Percentiles rank a stretch among this genome's conserved stretches.
phyloP scores from a whole-genome alignment of 2,113 vertebrate species.

The Numenius arquata region DNA sequence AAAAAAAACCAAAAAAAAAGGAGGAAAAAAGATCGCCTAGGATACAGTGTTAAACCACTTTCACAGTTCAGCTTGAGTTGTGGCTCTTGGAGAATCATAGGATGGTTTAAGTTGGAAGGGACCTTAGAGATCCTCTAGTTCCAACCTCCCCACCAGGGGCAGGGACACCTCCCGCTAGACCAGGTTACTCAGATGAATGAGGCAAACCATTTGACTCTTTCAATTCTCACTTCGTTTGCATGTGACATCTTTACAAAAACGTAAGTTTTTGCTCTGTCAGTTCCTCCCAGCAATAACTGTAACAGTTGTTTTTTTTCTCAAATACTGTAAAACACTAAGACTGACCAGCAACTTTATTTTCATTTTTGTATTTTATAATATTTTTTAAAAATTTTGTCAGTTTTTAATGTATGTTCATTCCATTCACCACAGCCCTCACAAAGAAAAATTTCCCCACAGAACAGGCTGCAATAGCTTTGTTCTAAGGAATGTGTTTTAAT shows the following conservation, averaged over 20 bases:
- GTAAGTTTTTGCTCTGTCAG: constrained; percentile 74
- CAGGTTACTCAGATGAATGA: constrained; percentile 67
- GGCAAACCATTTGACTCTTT: constrained; percentile 87
- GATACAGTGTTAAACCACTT: constrained; percentile 99
- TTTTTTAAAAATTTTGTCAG: constrained; percentile 81
- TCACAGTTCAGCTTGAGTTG: constrained; percentile 99
- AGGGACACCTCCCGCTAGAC: neutral
- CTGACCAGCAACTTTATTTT: constrained; percentile 82
- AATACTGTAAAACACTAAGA: constrained; percentile 87
- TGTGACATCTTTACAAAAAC: constrained; percentile 78
- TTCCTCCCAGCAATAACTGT: constrained; percentile 79
- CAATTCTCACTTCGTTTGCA: constrained; percentile 69
- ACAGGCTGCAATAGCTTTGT: constrained; percentile 90
- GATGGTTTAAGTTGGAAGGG: neutral
- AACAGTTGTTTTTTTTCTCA: constrained; percentile 77
- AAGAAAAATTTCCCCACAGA: constrained; percentile 90
- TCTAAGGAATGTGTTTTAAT: constrained; percentile 99
- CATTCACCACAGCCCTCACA: constrained; percentile 90
- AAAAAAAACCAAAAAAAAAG: constrained; percentile 59
- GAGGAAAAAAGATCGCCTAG: constrained; percentile 90
- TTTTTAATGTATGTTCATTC: constrained; percentile 78
- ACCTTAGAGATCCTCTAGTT: neutral
- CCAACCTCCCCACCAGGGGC: neutral
- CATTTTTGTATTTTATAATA: constrained; percentile 72
- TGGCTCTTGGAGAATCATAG: constrained; percentile 87